phyloP scores from a whole-genome alignment of 2,888 invertebrate species.

The Trichogramma dendrolimi region DNA sequence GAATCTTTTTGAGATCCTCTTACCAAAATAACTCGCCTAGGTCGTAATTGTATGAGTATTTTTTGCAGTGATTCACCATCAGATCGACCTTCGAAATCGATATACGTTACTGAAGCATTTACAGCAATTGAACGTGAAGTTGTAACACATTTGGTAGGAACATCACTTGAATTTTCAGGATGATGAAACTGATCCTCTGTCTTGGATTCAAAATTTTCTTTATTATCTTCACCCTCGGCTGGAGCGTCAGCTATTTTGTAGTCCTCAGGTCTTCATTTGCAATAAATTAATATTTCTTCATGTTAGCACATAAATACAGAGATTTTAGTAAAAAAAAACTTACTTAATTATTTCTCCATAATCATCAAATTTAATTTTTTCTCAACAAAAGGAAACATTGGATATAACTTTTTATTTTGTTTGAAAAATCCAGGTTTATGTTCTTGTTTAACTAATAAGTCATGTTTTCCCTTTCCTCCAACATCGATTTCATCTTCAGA shows the following conservation, averaged over 20 bases:
- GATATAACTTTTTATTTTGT: slow-evolving; percentile 84
- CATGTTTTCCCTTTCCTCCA: slow-evolving; percentile 79
- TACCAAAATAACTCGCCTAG: slow-evolving; percentile 66
- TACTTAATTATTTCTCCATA: slow-evolving; percentile 90
- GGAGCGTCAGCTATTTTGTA: slow-evolving; percentile 76
- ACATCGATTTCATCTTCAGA: slow-evolving; percentile 82
- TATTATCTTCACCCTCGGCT: slow-evolving; percentile 65
- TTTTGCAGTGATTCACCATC: slow-evolving; percentile 78
- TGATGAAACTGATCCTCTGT: slow-evolving; percentile 59
- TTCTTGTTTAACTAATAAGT: slow-evolving; percentile 78
- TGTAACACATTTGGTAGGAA: slow-evolving; percentile 86
- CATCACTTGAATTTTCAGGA: slow-evolving; percentile 60
- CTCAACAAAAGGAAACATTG: slow-evolving; percentile 93
- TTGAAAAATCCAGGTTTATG: slow-evolving; percentile 77
- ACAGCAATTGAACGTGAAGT: slow-evolving; percentile 71
- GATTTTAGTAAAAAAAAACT: slow-evolving; percentile 19
- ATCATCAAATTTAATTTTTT: slow-evolving; percentile 86
- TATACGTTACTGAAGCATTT: slow-evolving; percentile 84
- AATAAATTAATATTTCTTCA: slow-evolving; percentile 4
- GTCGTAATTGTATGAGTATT: slow-evolving; percentile 64
- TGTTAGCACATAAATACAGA: slow-evolving; percentile 2
- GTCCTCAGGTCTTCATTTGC: slow-evolving; percentile 71
- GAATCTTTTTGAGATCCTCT: slow-evolving; percentile 70
- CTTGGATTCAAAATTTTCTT: slow-evolving; percentile 64
- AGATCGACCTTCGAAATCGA: slow-evolving; percentile 94